Evolutionary conservation across 2,113 vertebrate genomes (phyloP).

Genomic region (cattle (Bos taurus)): ARS-UCD2.0 NC_037329.1:100484501-100485000

Average conservation of each 20-base stretch:
- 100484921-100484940: constrained; percentile 60
- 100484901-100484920: constrained; percentile 68
- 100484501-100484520: not conserved
- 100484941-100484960: constrained; percentile 69
- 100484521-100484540: not conserved
- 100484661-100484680: constrained; percentile 53
- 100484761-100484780: constrained; percentile 89
- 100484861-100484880: constrained; percentile 63
- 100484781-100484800: constrained; percentile 83
- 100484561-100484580: not conserved
- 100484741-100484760: constrained; percentile 85
- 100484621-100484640: not conserved
- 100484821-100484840: constrained; percentile 83
- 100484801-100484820: constrained; percentile 90
- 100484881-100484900: constrained; percentile 34
- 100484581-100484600: not conserved
- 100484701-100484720: constrained; percentile 55
- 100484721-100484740: constrained; percentile 79
- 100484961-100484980: constrained; percentile 70
- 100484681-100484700: constrained; percentile 84
- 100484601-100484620: not conserved
- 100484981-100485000: constrained; percentile 60
- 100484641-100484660: constrained; percentile 38
- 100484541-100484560: not conserved
- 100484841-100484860: constrained; percentile 70